Base-by-base conservation (phyloP, 1,140 invertebrate genomes). In the Drosophila novamexicana region DNA sequence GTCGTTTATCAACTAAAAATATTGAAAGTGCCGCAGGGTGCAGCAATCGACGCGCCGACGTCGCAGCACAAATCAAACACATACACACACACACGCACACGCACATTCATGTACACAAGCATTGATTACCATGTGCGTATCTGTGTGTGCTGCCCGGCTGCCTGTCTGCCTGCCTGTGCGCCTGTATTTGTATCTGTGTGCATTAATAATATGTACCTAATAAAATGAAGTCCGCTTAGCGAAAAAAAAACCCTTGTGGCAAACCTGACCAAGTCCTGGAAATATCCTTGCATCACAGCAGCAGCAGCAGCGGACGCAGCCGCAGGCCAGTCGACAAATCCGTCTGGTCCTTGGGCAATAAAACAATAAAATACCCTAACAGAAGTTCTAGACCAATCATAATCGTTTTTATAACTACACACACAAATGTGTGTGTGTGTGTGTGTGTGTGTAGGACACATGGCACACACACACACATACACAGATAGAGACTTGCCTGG, bases 1-100 rank as follows among this genome's bases (percentile, higher is more conserved):
- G 88, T 91, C 91, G 82, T 86, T 91, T 91, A 92, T 92, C 84
- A 90, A 92, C 91, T 92, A 83, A 92, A 91, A 89, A 83, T 91
- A 77, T 81, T 71, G 79, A 68, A 81, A 70, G 70, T 75, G 78
- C 69, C 56, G 81, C 49, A 40, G 70, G 53, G 47, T 67, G 56
- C 62, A 61, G 66, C 75, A 69, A 73, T 67, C 63, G 67, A 58
- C 69, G 64, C 44, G 64, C 22, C 40, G 37, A 52, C 53, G 66
- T 52, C 72, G 78, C 50, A 16, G 50, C 50, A 59, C 71, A 75
- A 70, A 78, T 75, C 65, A 78, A 56, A 71, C 54, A 49, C 29
- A 72, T 52, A 79, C 54, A 77, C 39, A 56, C 62, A 57, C 53
- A 61, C 42, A 63, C 53, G 45, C 44, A 49, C 39, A 56, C 62